These are phyloP conservation scores for Frankliniella intonsa DNA, from an alignment of 2,888 invertebrate species.

Conservation along the genomic window DNA sequence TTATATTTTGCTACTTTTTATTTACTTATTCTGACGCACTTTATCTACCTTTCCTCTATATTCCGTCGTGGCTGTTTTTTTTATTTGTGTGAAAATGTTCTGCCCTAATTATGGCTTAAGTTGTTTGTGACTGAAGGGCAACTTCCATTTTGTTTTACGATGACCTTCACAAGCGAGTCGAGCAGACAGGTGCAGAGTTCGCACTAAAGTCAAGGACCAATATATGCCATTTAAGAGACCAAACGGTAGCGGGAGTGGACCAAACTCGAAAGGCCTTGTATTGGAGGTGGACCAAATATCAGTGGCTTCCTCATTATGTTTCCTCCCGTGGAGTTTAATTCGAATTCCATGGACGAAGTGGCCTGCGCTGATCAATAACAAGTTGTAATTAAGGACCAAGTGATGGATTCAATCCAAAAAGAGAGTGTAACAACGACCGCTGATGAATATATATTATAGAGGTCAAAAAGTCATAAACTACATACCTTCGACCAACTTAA, in stretches of 20 bases:
- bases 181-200: background rate
- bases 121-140: background rate
- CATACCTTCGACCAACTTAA: too few species aligned
- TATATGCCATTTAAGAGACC: background rate
- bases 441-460: too few species aligned
- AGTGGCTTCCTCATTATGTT: background rate
- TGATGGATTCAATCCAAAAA: background rate
- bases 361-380: background rate
- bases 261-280: background rate
- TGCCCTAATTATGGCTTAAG: background rate
- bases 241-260: background rate
- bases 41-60: background rate
- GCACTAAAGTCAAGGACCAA: background rate
- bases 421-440: background rate
- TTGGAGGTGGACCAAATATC: constrained; percentile 9
- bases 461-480: too few species aligned
- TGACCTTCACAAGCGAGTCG: too few species aligned
- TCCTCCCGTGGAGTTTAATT: too few species aligned
- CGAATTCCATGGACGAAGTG: background rate
- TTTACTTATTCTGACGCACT: background rate
- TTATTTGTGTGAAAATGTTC: background rate
- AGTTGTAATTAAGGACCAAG: constrained; percentile 1
- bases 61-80: background rate
- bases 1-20: background rate
- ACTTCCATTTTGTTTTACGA: background rate